These are phyloP conservation scores for Cloeon dipterum DNA, from an alignment of 2,888 invertebrate genomes.

Conservation along the genomic window DNA sequence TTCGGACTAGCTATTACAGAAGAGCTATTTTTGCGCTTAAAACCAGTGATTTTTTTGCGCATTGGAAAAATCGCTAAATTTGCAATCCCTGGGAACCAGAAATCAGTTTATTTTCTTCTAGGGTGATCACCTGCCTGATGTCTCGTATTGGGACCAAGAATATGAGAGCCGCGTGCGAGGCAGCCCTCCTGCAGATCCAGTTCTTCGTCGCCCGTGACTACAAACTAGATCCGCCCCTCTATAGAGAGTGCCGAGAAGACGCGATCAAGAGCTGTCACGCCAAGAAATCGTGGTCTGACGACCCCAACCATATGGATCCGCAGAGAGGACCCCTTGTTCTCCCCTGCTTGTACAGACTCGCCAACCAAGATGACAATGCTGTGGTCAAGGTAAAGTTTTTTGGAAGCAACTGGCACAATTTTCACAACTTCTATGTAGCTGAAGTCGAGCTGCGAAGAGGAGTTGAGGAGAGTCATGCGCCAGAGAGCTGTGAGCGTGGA, in stretches of 20 bases:
- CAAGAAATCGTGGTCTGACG: slow-evolving; percentile 48
- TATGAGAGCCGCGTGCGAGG: slow-evolving; percentile 79
- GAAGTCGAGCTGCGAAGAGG: slow-evolving; percentile 23
- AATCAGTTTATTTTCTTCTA: slow-evolving; percentile 10
- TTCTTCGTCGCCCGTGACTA: slow-evolving; percentile 93
- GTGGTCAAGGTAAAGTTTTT: neutral
- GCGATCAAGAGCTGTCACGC: slow-evolving; percentile 64
- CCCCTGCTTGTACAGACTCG: slow-evolving; percentile 64
- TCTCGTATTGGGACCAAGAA: slow-evolving; percentile 61
- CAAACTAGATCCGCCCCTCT: slow-evolving; percentile 72
- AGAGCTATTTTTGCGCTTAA: too few relatives aligned
- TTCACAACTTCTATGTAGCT: too few relatives aligned
- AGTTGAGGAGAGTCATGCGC: slow-evolving; percentile 79
- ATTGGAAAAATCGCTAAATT: neutral
- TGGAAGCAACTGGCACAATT: too few relatives aligned
- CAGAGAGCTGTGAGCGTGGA: slow-evolving; percentile 82
- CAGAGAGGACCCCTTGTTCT: slow-evolving; percentile 64
- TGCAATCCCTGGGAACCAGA: too few relatives aligned
- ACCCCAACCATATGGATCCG: slow-evolving; percentile 38
- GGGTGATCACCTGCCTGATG: slow-evolving; percentile 84
- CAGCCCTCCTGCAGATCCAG: slow-evolving; percentile 81
- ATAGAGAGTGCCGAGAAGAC: slow-evolving; percentile 68
- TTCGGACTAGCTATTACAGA: too few relatives aligned
- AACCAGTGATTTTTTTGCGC: too few relatives aligned
- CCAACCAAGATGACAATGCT: slow-evolving; percentile 24